Percentiles rank a stretch among this genome's conserved stretches.
Conservation (phyloP, 2,797 vertebrate species). For the Acropternis orthonyx region DNA sequence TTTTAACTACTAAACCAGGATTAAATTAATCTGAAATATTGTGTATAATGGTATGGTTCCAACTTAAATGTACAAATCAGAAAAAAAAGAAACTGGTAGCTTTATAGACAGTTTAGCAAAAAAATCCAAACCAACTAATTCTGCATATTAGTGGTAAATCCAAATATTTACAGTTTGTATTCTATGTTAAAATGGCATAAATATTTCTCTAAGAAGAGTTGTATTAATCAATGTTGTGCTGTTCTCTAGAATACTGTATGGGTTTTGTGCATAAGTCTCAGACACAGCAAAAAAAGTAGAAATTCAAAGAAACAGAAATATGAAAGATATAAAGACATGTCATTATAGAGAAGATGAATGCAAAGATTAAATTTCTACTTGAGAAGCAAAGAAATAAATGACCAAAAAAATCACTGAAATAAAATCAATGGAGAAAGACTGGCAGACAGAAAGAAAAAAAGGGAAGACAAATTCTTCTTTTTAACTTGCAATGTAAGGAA, state of each 20-base stretch:
- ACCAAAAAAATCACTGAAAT: not conserved
- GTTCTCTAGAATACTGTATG: not conserved
- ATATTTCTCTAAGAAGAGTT: not conserved
- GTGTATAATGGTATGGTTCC: not conserved
- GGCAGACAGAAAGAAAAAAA: not conserved
- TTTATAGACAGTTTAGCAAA: not conserved
- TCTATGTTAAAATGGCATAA: not conserved
- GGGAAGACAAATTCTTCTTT: not conserved
- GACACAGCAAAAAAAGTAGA: not conserved
- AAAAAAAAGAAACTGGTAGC: not conserved
- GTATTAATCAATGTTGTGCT: not conserved
- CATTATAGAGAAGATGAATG: not conserved
- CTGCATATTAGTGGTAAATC: not conserved
- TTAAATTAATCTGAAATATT: not conserved
- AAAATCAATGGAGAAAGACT: not conserved
- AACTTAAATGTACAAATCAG: not conserved
- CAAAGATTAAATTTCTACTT: not conserved
- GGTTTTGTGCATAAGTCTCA: not conserved
- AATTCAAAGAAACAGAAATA: not conserved
- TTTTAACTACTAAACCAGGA: not conserved
- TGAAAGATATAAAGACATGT: not conserved
- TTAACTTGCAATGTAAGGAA: not conserved
- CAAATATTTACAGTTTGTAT: not conserved
- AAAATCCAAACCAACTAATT: not conserved
- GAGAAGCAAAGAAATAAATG: not conserved